Evolutionary conservation across 2,113 vertebrate genomes (phyloP), one percentile per base, ranked within the genome.

Genomic region (Gallinago media): DNA sequence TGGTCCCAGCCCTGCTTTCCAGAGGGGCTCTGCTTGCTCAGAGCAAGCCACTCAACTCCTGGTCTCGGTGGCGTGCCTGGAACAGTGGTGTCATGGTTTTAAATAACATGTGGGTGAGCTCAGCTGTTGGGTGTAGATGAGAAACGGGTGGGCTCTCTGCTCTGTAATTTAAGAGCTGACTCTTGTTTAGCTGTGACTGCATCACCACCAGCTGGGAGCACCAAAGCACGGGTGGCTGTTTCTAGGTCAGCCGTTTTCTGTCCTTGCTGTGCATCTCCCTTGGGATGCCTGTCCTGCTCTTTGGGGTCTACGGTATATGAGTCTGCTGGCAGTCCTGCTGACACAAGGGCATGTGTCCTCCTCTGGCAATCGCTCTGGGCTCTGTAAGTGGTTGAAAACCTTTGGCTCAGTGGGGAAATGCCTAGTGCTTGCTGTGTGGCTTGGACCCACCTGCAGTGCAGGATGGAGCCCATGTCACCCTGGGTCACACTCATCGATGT

Each of bases 401-500:
- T 76, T 71, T 23, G 12, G 27, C 8, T 70, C 25, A 7, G 31
- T 23, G 56, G 26, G 21, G 52, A 77, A 89, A 40, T 23, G 31
- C 32, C 21, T 66, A 32, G 40, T 38, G 32, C 65, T 77, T 50
- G 21, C 13, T 61, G 19, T 9, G 36, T 27, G 47, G 27, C 13
- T 25, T 2, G 2, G 47, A 73, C 32, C 11, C 42, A 29, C 19
- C 3, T 13, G 56, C 38, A 29, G 66, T 6, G 19, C 8, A 25
- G n/a, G 15, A 58, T 0, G 0, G 55, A 58, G 26, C 17, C 26
- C 18, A 11, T 0, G 0, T 54, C 62, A 55, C 23, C 31, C 40
- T 32, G 23, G 15, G 46, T 54, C 23, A 12, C 0, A 9, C 0
- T 0, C 8, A 26, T 17, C 0, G 1, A 14, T 44, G 16, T 47